Conservation (phyloP, 2,797 vertebrate genomes). For the Phalloptychus januarius region DNA sequence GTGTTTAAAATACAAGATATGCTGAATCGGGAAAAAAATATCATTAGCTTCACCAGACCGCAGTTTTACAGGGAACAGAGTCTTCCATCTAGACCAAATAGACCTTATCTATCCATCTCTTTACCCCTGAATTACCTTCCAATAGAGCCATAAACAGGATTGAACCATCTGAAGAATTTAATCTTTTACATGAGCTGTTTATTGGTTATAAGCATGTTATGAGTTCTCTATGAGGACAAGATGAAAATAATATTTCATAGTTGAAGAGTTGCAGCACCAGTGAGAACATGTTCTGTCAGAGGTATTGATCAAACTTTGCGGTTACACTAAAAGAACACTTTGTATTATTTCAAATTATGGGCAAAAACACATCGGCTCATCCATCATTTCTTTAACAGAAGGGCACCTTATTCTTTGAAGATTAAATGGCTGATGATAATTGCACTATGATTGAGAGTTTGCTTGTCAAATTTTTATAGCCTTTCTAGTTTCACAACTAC, state of each 20-base stretch:
- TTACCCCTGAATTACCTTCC: background rate
- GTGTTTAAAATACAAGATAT: background rate
- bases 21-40: constrained; percentile 8
- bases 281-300: constrained; percentile 7
- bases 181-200: constrained; percentile 5
- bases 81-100: constrained; percentile 8
- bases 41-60: constrained; percentile 21
- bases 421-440: background rate
- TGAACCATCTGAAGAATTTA: background rate
- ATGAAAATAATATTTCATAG: constrained; percentile 20
- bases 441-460: background rate
- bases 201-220: background rate
- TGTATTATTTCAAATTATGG: background rate
- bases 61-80: constrained; percentile 10
- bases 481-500: background rate
- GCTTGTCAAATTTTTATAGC: background rate
- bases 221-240: background rate
- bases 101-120: constrained; percentile 5
- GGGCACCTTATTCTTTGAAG: background rate
- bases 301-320: constrained; percentile 15
- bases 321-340: constrained; percentile 12
- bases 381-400: constrained; percentile 3
- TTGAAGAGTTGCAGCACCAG: constrained; percentile 6
- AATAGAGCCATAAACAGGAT: background rate
- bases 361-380: background rate